Conservation (phyloP, 2,888 invertebrate genomes). For the Melieria omissa region DNA sequence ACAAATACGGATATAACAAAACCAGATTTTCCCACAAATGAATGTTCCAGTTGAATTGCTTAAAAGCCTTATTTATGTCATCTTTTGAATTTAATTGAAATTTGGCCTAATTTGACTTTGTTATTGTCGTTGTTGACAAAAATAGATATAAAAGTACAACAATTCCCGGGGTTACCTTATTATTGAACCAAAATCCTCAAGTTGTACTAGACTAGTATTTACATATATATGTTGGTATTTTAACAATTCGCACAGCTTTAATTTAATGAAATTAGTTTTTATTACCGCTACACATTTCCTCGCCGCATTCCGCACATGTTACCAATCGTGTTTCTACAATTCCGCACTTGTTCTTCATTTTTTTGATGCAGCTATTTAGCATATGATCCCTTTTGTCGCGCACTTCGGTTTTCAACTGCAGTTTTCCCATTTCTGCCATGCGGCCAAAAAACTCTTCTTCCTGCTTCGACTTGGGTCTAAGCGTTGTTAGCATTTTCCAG, state of each 20-base stretch:
- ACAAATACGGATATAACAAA: no score
- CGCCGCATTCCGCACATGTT: slow-evolving; percentile 83
- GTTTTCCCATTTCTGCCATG: slow-evolving; percentile 83
- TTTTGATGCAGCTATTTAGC: slow-evolving; percentile 76
- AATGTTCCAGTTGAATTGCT: no score
- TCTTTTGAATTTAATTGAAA: no score
- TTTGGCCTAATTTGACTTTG: no score
- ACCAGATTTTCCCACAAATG: no score
- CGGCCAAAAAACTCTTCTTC: slow-evolving; percentile 91
- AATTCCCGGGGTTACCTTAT: no score
- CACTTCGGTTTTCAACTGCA: slow-evolving; percentile 78
- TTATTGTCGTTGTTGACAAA: no score
- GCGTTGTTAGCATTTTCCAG: slow-evolving; percentile 92
- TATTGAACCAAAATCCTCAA: neutral
- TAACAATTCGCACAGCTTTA: neutral
- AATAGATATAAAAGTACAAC: no score
- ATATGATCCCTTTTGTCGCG: slow-evolving; percentile 76
- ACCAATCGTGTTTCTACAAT: slow-evolving; percentile 81
- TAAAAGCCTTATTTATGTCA: no score
- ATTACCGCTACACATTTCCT: slow-evolving; percentile 84
- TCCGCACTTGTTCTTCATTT: slow-evolving; percentile 85
- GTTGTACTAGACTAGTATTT: neutral
- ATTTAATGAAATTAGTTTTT: slow-evolving; percentile 10
- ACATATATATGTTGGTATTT: neutral
- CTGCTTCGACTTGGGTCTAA: slow-evolving; percentile 82